Base-by-base conservation (phyloP, 2,888 invertebrate genomes). In the Drosophila stalkeri region DNA sequence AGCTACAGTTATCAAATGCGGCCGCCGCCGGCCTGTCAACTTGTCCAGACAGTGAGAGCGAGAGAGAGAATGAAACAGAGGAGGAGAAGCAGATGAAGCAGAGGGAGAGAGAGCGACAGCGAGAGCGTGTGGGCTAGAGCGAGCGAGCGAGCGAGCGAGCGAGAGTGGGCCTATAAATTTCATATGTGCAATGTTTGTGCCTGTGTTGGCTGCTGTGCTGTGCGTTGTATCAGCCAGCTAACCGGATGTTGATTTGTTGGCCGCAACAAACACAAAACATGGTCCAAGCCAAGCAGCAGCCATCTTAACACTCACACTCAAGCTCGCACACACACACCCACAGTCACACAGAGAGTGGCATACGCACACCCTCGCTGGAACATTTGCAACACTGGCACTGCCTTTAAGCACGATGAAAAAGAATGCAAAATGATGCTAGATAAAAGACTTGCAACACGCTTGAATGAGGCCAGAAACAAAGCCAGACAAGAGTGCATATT, bases 1-100 rank as follows among this genome's bases (percentile, higher is more conserved):
- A 87, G 77, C 80, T 87, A 86, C 86, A 85, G 76, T 78, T 82
- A 84, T 82, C 86, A 87, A 85, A 77, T 84, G 82, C 83, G 77
- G 64, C 65, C 57, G 82, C 77, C 70, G 72, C 72, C 77, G 77
- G 77, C 64, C 82, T 80, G 87, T 84, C 85, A 81, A 72, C 82
- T 80, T 64, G 74, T 66, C 68, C 82, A 81, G 68, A 79, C 81
- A 60, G 37, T 37, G 57, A 33, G 44, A 56, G 68, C 14, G 18
- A 8, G 37, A 44, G 33, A 16, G 20, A 35, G 35, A 12, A 3
- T 16, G 54, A 49, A 44, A 60, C 47, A 33, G n/a, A 31, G 20
- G 18, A 27, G 31, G 16, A 35, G 35, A 33, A 2, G 33, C 9
- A 33, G 20, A 33, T 37, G 33, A 11, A 18, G 23, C 16, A 23